Percentiles rank a stretch among this genome's conserved stretches.
Conservation (phyloP, 1,140 invertebrate species). For the Helicoverpa armigera region DNA sequence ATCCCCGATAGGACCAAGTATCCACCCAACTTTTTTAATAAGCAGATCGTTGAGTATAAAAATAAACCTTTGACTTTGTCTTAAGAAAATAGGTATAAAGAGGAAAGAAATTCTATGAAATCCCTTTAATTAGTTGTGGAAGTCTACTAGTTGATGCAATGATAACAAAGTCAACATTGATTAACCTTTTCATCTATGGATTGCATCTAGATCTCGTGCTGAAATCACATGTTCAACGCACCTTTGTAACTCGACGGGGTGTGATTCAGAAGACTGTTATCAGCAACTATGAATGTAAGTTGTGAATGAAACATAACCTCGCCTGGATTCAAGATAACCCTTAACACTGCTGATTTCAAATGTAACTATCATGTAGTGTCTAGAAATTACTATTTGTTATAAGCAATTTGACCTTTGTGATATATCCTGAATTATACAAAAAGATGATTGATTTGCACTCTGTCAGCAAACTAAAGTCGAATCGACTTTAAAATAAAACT, state of each 20-base stretch:
- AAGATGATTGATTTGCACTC: no score
- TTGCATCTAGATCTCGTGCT: background rate
- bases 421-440: no score
- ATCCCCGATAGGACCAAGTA: no score
- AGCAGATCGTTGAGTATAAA: no score
- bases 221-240: background rate
- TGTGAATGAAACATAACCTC: conserved; percentile 38
- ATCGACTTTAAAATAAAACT: background rate
- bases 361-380: conserved; percentile 11
- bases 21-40: background rate
- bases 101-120: background rate
- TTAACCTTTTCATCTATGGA: conserved; percentile 16
- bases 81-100: no score
- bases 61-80: no score
- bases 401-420: background rate
- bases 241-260: background rate
- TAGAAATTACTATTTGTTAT: background rate
- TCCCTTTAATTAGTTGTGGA: background rate
- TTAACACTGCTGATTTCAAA: background rate
- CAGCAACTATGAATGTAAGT: conserved; percentile 15
- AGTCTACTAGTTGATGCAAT: conserved; percentile 6
- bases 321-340: conserved; percentile 13
- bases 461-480: background rate
- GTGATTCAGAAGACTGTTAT: conserved; percentile 22
- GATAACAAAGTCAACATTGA: background rate